phyloP scores from a whole-genome alignment of 2,888 invertebrate species.

The Protodeltote pygarga region DNA sequence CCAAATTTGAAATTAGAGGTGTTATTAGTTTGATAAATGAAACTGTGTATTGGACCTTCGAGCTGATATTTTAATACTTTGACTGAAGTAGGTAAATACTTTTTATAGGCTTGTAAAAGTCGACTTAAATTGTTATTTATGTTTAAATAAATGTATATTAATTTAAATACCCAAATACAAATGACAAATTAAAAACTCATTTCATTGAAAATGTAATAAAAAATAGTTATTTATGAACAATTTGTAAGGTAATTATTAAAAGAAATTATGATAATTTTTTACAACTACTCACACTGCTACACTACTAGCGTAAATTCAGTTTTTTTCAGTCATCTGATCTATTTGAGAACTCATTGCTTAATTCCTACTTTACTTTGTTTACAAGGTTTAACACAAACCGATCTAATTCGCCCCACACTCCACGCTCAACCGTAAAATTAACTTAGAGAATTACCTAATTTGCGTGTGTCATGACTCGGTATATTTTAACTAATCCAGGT shows the following conservation, averaged over 20 bases:
- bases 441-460: slow-evolving; percentile 43
- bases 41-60: slow-evolving; percentile 38
- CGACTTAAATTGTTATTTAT: slow-evolving; percentile 3
- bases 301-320: no score
- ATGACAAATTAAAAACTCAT: slow-evolving; percentile 26
- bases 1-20: slow-evolving; percentile 59
- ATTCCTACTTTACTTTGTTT: slow-evolving; percentile 42
- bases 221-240: slow-evolving; percentile 26
- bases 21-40: slow-evolving; percentile 41
- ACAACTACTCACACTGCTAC: no score
- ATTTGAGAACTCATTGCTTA: not conserved
- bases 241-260: no score
- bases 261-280: no score
- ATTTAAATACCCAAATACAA: slow-evolving; percentile 17
- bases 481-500: slow-evolving; percentile 28
- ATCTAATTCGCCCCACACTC: slow-evolving; percentile 51
- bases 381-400: slow-evolving; percentile 49
- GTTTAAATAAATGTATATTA: slow-evolving; percentile 19
- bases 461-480: slow-evolving; percentile 37
- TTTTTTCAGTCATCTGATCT: no score
- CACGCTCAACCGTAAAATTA: slow-evolving; percentile 52
- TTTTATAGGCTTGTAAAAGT: slow-evolving; percentile 18
- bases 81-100: slow-evolving; percentile 4
- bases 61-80: slow-evolving; percentile 12
- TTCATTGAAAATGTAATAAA: slow-evolving; percentile 31